A percentile compares a stretch with the other conserved stretches of the same genome.
These are phyloP conservation scores for Zeuzera pyrina DNA, from an alignment of 2,888 invertebrate genomes.

Conservation along the genomic window DNA sequence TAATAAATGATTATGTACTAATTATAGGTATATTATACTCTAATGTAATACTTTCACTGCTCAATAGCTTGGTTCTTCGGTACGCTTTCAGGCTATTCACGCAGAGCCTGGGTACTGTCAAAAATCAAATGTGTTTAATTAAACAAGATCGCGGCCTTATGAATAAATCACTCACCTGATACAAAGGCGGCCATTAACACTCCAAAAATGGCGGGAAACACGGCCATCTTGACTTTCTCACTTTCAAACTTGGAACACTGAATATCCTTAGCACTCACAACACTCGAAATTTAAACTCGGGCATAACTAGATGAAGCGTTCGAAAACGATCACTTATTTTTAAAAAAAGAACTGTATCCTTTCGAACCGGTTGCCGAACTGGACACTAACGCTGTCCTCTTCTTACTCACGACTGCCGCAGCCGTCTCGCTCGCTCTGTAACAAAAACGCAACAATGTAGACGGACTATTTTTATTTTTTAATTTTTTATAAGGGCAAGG, in stretches of 20 bases:
- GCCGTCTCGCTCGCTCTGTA: constrained; percentile 46
- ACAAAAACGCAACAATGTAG: constrained; percentile 51
- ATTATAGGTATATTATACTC: too few species aligned
- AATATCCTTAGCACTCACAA: constrained; percentile 22
- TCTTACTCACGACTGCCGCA: constrained; percentile 25
- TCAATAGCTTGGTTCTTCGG: too few species aligned
- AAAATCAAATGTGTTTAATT: too few species aligned
- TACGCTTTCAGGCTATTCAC: too few species aligned
- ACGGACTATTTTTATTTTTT: constrained; percentile 27
- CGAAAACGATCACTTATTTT: constrained; percentile 33
- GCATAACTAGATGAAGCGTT: constrained; percentile 54
- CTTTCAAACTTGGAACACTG: constrained; percentile 26
- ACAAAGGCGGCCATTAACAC: constrained; percentile 45
- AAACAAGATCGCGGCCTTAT: too few species aligned
- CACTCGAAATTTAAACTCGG: constrained; percentile 35
- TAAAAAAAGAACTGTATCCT: constrained; percentile 28
- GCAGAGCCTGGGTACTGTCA: too few species aligned
- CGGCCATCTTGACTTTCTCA: constrained; percentile 48
- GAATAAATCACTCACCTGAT: constrained; percentile 54
- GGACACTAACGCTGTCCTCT: constrained; percentile 23
- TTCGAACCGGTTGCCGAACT: constrained; percentile 38
- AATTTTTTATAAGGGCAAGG: constrained; percentile 30
- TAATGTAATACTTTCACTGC: too few species aligned
- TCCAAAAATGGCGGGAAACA: constrained; percentile 58
- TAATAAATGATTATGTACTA: too few species aligned